Evolutionary conservation across 2,888 invertebrate species (phyloP), one percentile per base, ranked within the genome.

Genomic region (Drosophila pseudotakahashii): DNA sequence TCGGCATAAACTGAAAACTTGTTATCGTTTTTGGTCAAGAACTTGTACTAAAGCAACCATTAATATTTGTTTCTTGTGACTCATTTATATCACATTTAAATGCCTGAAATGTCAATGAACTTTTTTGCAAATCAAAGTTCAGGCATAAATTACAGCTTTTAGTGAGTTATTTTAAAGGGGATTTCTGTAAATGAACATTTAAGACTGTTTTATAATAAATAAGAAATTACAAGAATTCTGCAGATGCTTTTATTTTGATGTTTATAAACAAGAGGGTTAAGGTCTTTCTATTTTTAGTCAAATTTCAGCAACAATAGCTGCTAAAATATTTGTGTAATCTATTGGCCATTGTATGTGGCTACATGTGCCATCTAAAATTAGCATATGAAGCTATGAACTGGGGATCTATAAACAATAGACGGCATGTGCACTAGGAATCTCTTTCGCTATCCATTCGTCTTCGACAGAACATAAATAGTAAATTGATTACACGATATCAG

Each of bases 401-500:
- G 23, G 23, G 34, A 26, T 44, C 54, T 16, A 54, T 36, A 30
- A 54, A 44, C 44, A 53, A 60, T 36, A 54, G 54, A 42, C 23
- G 16, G 53, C 26, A 13, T 53, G 26, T 26, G 14, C 26, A 54
- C 26, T 60, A 26, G 34, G 23, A 36, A 36, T 53, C 54, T 14
- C 6, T 16, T 26, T 6, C 50, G 19, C 30, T 6, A 10, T n/a
- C 7, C 37, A n/a, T 30, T 16, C 23, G 14, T 10, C 42, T 53
- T 30, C 34, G 32, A n/a, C 47, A 50, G 32, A 60, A 47, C 60
- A 61, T 42, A 44, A 72, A 74, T 61, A 78, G 69, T 62, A 61
- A 61, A 69, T 63, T 60, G 68, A 57, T 57, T 57, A 66, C 62
- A 76, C 60, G 68, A 67, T 61, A 78, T 76, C 71, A 81, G 67